Evolutionary conservation across 2,113 vertebrate genomes (phyloP), one percentile per base, ranked within the genome.

Genomic region (Hiodon alosoides): DNA sequence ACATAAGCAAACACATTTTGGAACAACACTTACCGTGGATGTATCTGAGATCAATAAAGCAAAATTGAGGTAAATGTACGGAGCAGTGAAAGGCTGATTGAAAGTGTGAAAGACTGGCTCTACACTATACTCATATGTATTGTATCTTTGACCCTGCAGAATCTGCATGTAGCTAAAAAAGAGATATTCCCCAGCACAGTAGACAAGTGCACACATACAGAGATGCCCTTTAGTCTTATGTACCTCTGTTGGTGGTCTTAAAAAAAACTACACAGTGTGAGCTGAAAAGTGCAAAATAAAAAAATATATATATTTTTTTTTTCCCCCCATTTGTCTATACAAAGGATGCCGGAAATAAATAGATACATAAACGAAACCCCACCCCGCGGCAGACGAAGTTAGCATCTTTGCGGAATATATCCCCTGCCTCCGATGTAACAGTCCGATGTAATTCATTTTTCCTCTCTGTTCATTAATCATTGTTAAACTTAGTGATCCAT

Each of bases 401-500:
- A 96, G 97, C 96, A 97, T 97, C 97, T 95, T 96, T 93, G 93
- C 94, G 94, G 94, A 91, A 96, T 98, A 97, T 95, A 96, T 96
- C 96, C 95, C 93, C 93, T 94, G 95, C 94, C 94, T 97, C 93
- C 92, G 89, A 31, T 31, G 31, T 31, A 31, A 98, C 95, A 95
- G 95, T 98, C 95, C 96, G 93, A 96, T 95, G 95, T 97, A 99
- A 99, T 98, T 99, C 97, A 98, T 99, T 98, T 99, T 98, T 96
- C 95, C 98, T 98, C 97, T 99, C 96, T 98, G 97, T 99, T 98
- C 97, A 98, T 99, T 99, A 99, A 99, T 99, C 97, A 99, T 99
- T 99, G 96, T 99, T 99, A 99, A 98, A 99, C 98, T 98, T 98
- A 99, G 96, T 98, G 96, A 99, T 99, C 97, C 97, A 98, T 99